Evolutionary conservation across 2,113 vertebrate species (phyloP).

Genomic region (Chitala chitala): DNA sequence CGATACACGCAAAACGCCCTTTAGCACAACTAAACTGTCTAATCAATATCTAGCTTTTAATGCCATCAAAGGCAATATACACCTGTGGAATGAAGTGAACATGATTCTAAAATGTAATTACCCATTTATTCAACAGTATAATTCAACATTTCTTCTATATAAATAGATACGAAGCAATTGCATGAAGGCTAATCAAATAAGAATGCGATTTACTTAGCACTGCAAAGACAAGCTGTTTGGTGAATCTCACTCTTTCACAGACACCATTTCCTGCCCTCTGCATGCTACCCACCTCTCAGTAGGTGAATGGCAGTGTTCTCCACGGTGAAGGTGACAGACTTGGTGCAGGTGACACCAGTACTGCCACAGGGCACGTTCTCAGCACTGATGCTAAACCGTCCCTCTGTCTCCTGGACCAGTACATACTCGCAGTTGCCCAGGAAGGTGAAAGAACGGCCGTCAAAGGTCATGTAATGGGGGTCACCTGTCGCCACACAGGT

Average conservation of each 20-base stretch:
- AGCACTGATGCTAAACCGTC: slow-evolving; percentile 69
- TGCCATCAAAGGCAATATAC: neutral
- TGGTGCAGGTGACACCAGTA: slow-evolving; percentile 80
- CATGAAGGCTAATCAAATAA: neutral
- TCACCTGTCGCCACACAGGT: slow-evolving; percentile 80
- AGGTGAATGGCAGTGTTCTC: slow-evolving; percentile 75
- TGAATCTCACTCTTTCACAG: neutral
- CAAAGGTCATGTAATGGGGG: slow-evolving; percentile 86
- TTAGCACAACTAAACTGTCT: neutral
- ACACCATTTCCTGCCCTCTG: neutral
- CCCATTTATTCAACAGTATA: neutral
- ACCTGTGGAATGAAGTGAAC: neutral
- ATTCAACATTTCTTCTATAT: neutral
- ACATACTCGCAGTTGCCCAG: slow-evolving; percentile 85
- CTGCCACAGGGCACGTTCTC: slow-evolving; percentile 85
- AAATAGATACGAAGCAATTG: neutral
- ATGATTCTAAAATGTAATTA: neutral
- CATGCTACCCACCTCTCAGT: slow-evolving; percentile 67
- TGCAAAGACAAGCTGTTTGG: neutral
- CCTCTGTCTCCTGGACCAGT: slow-evolving; percentile 62
- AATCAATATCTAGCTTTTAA: neutral
- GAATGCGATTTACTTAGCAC: neutral
- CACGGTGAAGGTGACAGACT: slow-evolving; percentile 71
- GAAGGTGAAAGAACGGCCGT: slow-evolving; percentile 77
- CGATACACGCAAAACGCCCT: neutral